Base-by-base conservation (phyloP, 2,888 invertebrate genomes). In the Hoplodrina blanda region DNA sequence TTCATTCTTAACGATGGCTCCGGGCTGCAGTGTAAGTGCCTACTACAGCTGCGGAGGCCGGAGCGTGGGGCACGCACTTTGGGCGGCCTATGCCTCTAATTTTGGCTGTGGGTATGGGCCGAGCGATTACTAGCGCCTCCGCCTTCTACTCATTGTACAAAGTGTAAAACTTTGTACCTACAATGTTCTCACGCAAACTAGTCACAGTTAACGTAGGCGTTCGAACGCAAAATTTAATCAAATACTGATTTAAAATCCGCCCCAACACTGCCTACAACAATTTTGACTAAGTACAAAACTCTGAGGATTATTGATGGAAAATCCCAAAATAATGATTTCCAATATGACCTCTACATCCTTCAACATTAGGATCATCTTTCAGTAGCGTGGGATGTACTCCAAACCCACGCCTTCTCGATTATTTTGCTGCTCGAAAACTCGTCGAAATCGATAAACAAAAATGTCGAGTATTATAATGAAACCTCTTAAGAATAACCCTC, bases 401-500 rank as follows among this genome's bases (percentile, higher is more conserved):
- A 52, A 41, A 2, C 62, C 65, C 41, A 50, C 66, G 19, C 25
- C 7, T 30, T 44, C 20, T 44, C n/a, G 33, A 55, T 59, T 65
- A n/a, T 46, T 73, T 30, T 4, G 19, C 13, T 46, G 20, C 37
- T 37, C 25, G 19, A 61, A 41, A 41, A 50, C 7, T 19, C 20
- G 1, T n/a, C 3, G 4, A 41, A 62, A 60, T 62, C 46, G 20
- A 65, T 52, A 4, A 65, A 66, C 30, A 33, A 41, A 57, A 60
- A 20, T 44, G 8, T 56, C 10, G 17, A 20, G 15, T 53, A 65
- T 50, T 20, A 44, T 15, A 54, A 41, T 54, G 30, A 57, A 37
- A 53, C 19, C 41, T 54, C 59, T 73, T 33, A 17, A 17, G n/a
- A 70, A 61, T 15, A 61, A 69, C 15, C 0, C 20, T n/a, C n/a